phyloP scores from a whole-genome alignment of 2,888 invertebrate genomes.

The Julus scanicus region DNA sequence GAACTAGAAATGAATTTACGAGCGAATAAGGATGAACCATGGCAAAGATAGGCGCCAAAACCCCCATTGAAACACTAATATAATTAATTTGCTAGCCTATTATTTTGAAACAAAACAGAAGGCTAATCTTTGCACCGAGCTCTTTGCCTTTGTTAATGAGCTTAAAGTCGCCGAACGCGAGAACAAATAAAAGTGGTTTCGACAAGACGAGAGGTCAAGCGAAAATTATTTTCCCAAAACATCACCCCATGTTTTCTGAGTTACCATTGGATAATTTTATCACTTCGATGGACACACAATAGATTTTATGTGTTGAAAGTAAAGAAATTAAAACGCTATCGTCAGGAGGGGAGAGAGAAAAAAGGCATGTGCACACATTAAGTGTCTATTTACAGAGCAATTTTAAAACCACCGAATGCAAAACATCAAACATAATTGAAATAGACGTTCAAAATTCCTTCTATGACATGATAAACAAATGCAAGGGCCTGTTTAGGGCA shows the following conservation, averaged over 20 bases:
- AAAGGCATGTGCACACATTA: not conserved
- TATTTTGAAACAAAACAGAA: constrained; percentile 33
- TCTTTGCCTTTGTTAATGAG: constrained; percentile 33
- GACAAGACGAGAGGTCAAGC: not conserved
- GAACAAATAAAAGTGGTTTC: constrained; percentile 18
- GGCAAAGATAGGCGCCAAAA: constrained; percentile 17
- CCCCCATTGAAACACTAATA: not conserved
- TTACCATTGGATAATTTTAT: constrained; percentile 1
- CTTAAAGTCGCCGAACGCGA: constrained; percentile 24
- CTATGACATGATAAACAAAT: not conserved
- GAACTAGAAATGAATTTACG: not conserved
- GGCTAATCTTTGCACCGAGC: constrained; percentile 33
- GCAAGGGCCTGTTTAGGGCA: not conserved
- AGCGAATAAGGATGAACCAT: not conserved
- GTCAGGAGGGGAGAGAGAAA: not conserved
- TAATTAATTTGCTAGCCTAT: constrained; percentile 20
- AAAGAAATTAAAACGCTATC: not conserved
- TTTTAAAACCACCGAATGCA: constrained; percentile 4
- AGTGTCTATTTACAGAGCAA: not conserved
- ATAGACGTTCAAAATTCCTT: constrained; percentile 22
- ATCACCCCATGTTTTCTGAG: constrained; percentile 20
- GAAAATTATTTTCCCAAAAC: not conserved
- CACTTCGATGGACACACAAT: constrained; percentile 8
- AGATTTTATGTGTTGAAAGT: constrained; percentile 15
- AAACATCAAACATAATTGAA: constrained; percentile 11